phyloP scores from a whole-genome alignment of 2,113 vertebrate species.

The Halichoerus grypus region DNA sequence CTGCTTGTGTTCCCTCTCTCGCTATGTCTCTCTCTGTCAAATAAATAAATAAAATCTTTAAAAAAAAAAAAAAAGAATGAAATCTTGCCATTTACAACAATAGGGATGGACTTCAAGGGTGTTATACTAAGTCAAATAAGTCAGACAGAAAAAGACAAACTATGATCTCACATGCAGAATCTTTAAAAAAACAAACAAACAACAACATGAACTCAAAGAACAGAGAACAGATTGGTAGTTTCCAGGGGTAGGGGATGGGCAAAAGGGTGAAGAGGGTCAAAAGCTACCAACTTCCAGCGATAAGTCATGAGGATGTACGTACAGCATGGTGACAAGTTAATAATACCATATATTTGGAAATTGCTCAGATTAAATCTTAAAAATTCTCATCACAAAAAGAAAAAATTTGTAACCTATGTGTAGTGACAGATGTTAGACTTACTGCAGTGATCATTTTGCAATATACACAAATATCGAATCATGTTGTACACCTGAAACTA shows the following conservation, averaged over 20 bases:
- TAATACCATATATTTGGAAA: background rate
- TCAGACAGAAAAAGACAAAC: background rate
- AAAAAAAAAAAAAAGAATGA: background rate
- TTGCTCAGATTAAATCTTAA: background rate
- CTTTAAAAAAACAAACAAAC: background rate
- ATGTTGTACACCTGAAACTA: background rate
- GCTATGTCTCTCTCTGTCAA: no score
- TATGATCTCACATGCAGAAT: background rate
- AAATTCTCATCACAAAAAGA: background rate
- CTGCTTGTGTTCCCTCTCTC: no score
- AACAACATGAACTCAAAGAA: background rate
- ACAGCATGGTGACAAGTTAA: background rate
- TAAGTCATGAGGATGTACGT: background rate
- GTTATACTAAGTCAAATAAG: background rate
- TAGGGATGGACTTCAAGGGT: background rate
- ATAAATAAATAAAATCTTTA: no score
- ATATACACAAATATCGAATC: background rate
- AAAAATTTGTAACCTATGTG: background rate
- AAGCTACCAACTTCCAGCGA: background rate
- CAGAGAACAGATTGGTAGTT: background rate
- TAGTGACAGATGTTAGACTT: background rate
- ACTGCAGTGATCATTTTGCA: background rate
- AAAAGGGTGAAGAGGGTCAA: background rate
- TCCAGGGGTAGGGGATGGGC: background rate
- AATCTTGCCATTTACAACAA: background rate